These are phyloP conservation scores for Pseudorhombus dupliciocellatus DNA, from an alignment of 2,113 vertebrate species.

Conservation along the genomic window DNA sequence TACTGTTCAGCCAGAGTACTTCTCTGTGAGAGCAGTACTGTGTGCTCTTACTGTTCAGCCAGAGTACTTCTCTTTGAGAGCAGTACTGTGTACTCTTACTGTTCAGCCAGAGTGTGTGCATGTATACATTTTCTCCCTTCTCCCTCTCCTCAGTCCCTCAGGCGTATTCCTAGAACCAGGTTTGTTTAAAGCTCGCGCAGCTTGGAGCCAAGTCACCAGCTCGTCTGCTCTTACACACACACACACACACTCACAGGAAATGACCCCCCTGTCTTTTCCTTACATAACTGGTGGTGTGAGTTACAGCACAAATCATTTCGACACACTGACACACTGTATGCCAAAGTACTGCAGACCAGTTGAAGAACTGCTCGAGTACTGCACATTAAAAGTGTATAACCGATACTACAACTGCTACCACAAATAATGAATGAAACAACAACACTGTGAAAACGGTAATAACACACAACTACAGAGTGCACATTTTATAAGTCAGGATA, in stretches of 20 bases:
- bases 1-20: too few relatives aligned
- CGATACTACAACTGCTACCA: background rate
- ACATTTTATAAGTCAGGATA: background rate
- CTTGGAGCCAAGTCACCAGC: constrained; percentile 25
- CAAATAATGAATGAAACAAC: background rate
- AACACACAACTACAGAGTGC: background rate
- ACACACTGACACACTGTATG: constrained; percentile 32
- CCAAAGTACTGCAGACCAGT: constrained; percentile 22
- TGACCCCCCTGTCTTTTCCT: constrained; percentile 15
- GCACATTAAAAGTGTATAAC: background rate
- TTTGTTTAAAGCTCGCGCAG: constrained; percentile 47
- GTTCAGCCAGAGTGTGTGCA: constrained; percentile 5
- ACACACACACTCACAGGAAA: constrained; percentile 19
- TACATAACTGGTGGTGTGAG: constrained; percentile 50
- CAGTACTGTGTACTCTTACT: background rate
- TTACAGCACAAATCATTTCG: constrained; percentile 17
- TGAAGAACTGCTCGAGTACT: background rate
- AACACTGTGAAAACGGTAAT: background rate
- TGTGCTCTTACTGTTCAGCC: too few relatives aligned
- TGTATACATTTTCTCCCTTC: constrained; percentile 34
- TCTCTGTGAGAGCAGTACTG: too few relatives aligned
- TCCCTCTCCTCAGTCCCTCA: constrained; percentile 32
- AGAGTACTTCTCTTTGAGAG: constrained; percentile 30
- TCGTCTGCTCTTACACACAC: constrained; percentile 2
- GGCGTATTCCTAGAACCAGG: constrained; percentile 53